These are phyloP conservation scores for Anoplopoma fimbria DNA, from an alignment of 2,113 vertebrate species.

Conservation along the genomic window DNA sequence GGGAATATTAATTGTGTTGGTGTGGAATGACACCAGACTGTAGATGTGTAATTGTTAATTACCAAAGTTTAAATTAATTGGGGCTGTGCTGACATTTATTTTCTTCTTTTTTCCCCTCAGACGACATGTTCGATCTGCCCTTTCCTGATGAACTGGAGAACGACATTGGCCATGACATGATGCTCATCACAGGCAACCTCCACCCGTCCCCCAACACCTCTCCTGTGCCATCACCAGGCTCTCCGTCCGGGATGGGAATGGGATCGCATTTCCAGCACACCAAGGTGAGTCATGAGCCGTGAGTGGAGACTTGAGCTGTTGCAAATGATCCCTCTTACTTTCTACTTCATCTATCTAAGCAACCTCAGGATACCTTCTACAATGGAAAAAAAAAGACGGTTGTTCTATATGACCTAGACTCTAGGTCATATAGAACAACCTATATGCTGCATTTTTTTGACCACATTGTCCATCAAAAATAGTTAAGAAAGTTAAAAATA, in stretches of 20 bases:
- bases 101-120: conserved; percentile 73
- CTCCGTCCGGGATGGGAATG: conserved; percentile 92
- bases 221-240: conserved; percentile 93
- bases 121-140: conserved; percentile 96
- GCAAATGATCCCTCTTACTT: background rate
- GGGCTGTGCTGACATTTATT: background rate
- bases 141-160: conserved; percentile 99
- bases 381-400: too few relatives aligned
- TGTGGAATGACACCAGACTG: background rate
- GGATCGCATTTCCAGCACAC: conserved; percentile 94
- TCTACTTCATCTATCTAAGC: background rate
- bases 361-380: background rate
- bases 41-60: background rate
- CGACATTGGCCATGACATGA: conserved; percentile 92
- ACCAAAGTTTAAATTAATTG: background rate
- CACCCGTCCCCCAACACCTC: conserved; percentile 96
- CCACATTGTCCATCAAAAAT: too few relatives aligned
- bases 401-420: background rate
- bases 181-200: conserved; percentile 96
- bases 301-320: conserved; percentile 8
- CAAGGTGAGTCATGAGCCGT: conserved; percentile 87
- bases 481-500: too few relatives aligned
- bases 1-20: background rate
- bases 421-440: too few relatives aligned
- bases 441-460: too few relatives aligned